Conservation (phyloP, 2,888 invertebrate genomes). For the Drosophila macrospina region DNA sequence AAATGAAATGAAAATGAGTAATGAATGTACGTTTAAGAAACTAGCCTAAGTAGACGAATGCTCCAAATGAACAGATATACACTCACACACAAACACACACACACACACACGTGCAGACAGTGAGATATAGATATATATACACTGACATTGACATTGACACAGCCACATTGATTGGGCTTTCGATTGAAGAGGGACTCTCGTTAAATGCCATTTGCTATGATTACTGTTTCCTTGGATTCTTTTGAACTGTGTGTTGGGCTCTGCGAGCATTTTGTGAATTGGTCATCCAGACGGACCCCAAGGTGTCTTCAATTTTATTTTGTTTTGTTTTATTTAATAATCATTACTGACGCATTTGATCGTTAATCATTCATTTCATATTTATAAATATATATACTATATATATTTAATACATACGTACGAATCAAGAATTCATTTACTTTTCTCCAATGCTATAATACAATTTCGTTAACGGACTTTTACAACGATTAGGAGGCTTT, state of each 20-base stretch:
- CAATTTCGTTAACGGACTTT: conserved; percentile 30
- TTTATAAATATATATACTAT: conserved; percentile 16
- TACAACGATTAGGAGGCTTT: conserved; percentile 60
- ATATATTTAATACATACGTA: conserved; percentile 23
- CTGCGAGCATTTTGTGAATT: conserved; percentile 61
- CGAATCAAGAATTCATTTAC: conserved; percentile 20
- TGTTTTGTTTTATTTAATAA: conserved; percentile 42
- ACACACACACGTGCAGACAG: conserved; percentile 13
- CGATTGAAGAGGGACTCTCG: conserved; percentile 45
- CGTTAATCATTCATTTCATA: conserved; percentile 30
- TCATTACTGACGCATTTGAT: conserved; percentile 36
- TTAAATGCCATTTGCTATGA: conserved; percentile 54
- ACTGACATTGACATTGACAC: conserved; percentile 28
- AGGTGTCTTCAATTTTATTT: conserved; percentile 46
- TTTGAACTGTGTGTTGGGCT: conserved; percentile 44
- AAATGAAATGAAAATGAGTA: conserved; percentile 58
- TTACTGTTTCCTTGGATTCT: conserved; percentile 24
- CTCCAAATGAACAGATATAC: conserved; percentile 65
- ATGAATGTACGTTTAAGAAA: conserved; percentile 71
- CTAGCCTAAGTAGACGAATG: conserved; percentile 80
- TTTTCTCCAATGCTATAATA: conserved; percentile 14
- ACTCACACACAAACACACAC: conserved; percentile 20
- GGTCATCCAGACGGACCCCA: conserved; percentile 29
- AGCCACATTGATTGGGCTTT: conserved; percentile 49
- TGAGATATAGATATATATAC: too few species aligned